Evolutionary conservation across 2,113 vertebrate genomes (phyloP), one percentile per base, ranked within the genome.

Genomic region (Puntigrus tetrazona): DNA sequence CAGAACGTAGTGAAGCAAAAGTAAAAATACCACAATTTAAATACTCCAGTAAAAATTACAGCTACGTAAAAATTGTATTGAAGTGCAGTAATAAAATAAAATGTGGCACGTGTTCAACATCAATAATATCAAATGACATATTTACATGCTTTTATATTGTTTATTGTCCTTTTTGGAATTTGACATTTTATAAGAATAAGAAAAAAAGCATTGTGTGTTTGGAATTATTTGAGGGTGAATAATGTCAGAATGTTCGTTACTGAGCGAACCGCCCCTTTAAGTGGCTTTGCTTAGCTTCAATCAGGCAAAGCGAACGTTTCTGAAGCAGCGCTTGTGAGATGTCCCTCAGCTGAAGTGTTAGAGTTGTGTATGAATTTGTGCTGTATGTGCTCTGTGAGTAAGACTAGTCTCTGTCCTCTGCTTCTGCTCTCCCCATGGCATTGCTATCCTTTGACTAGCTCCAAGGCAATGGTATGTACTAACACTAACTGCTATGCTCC

Each of bases 381-480:
- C 82, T 69, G 81, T 93, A 92, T 94, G 94, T 95, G 94, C 94
- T 96, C 94, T 95, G 96, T 95, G 94, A 97, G 95, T 97, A 97
- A 98, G 97, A 97, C 94, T 92, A 94, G 96, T 96, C 94, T 97
- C 95, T 98, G 95, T 98, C 95, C 96, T 96, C 84, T 94, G 95
- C 95, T 95, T 95, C 91, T 89, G 91, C 93, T 90, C 91, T 90
- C 91, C 90, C 92, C 94, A 93, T 94, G 93, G 95, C 95, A 93
- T 95, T 95, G 94, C 96, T 95, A 93, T 90, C 93, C 93, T 96
- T 95, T 94, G 96, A 94, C 94, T 98, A 98, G 97, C 95, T 96
- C 94, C 96, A 95, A 93, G 96, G 94, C 95, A 87, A 94, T 92
- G 97, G 97, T 98, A 98, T 86, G 97, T 98, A 98, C 96, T 96